A percentile compares a stretch with the other conserved stretches of the same genome.
These are phyloP conservation scores for Crotalus tigris DNA, from an alignment of 2,113 vertebrate genomes.

Conservation along the genomic window DNA sequence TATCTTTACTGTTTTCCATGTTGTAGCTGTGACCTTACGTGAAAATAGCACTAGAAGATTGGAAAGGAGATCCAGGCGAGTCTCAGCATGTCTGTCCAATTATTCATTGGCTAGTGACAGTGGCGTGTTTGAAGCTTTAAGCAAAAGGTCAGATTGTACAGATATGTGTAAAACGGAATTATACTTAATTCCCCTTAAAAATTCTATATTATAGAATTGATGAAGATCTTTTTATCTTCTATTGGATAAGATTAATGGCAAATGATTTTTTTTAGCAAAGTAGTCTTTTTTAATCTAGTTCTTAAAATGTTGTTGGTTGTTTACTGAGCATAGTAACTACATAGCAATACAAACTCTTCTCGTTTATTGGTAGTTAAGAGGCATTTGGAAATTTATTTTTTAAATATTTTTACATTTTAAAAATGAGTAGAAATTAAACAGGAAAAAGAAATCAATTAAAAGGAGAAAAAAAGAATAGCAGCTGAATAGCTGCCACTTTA, in stretches of 20 bases:
- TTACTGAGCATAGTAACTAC: not conserved
- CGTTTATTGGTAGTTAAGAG: not conserved
- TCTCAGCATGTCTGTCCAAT: conserved; percentile 89
- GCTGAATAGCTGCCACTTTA: not conserved
- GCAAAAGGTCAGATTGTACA: conserved; percentile 80
- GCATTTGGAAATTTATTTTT: not conserved
- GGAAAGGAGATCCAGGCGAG: conserved; percentile 82
- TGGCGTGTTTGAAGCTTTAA: conserved; percentile 95
- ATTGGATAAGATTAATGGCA: not conserved
- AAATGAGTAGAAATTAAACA: not conserved
- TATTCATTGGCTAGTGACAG: conserved; percentile 95
- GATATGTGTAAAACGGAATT: conserved; percentile 58
- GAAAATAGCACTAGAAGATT: conserved; percentile 83
- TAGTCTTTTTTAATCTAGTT: not conserved
- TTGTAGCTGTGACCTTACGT: conserved; percentile 84
- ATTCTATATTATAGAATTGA: not conserved
- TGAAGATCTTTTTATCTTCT: conserved; percentile 16
- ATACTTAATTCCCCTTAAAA: conserved; percentile 16
- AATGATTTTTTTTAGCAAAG: not conserved
- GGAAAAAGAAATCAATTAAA: not conserved
- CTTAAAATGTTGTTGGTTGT: not conserved
- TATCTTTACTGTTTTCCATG: conserved; percentile 23
- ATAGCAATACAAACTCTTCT: not conserved
- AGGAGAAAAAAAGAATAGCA: not conserved
- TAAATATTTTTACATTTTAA: not conserved